Base-by-base conservation (phyloP, 2,888 invertebrate genomes). In the Drosophila gaucha region DNA sequence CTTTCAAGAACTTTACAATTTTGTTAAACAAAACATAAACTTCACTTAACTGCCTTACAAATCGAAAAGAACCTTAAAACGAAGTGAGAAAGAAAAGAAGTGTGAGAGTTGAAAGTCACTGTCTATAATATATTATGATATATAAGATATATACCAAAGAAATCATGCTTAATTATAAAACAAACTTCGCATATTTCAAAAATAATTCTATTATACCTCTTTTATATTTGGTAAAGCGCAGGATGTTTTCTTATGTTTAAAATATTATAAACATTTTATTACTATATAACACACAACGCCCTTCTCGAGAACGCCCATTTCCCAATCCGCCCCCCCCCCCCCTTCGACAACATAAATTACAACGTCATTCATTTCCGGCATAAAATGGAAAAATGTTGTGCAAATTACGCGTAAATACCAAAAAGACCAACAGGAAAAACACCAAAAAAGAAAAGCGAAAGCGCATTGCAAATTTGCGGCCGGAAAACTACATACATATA, bases 321-420 rank as follows among this genome's bases (percentile, higher is more conserved):
- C 5, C 9, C 6, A 1, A 3, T 2, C 9, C 20, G 0, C 18
- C 6, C 24, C 14, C 10, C 8, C 9, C 6, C n/a, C 30, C 38
- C 33, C 56, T 43, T 30, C 63, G 64, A 60, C 47, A 56, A 70
- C 88, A 84, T 84, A 88, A 84, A 84, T 84, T 80, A 84, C 80
- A 63, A 60, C 78, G 71, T 76, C 88, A 88, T 76, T 71, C 87
- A 83, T 84, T 84, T 84, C 84, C 84, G 86, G 54, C 87, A 84
- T 88, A 86, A 84, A 84, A 84, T 88, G 88, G 88, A 88, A 86
- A 86, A 88, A 83, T 86, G 80, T 64, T 86, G 84, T 83, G 77
- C 77, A 84, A 86, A 84, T 86, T 83, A 83, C 84, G 74, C 84
- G 84, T 73, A 83, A 86, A 82, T 80, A 73, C 62, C 57, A 65